Percentiles rank a stretch among this genome's conserved stretches.
Conservation (phyloP, 1,140 invertebrate genomes). For the Bradynema listronoti region DNA sequence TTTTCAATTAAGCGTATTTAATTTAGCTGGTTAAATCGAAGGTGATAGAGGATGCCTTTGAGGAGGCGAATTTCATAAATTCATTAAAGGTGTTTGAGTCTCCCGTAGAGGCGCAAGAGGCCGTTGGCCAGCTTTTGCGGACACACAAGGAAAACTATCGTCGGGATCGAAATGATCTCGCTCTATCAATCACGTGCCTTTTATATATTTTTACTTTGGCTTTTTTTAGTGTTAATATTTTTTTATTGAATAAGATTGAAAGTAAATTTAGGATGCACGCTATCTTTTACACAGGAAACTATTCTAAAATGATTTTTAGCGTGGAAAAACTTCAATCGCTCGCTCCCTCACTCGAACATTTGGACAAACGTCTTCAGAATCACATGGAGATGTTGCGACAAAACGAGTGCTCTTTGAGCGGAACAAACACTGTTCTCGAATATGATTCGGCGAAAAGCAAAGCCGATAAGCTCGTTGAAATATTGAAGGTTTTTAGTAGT, state of each 20-base stretch:
- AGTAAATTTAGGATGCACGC: too few relatives aligned
- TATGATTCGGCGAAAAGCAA: conserved; percentile 41
- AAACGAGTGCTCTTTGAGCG: conserved; percentile 39
- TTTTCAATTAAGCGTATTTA: too few relatives aligned
- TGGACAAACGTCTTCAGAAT: conserved; percentile 44
- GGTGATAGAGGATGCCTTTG: conserved; percentile 20
- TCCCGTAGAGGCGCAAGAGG: conserved; percentile 14
- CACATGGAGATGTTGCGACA: conserved; percentile 43
- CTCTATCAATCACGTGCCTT: conserved; percentile 26
- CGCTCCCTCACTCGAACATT: conserved; percentile 18
- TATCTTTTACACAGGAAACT: background rate
- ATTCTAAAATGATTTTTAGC: conserved; percentile 13
- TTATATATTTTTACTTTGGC: background rate
- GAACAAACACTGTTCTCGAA: conserved; percentile 33
- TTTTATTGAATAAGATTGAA: background rate
- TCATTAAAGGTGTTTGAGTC: conserved; percentile 10
- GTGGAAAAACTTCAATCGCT: conserved; percentile 27
- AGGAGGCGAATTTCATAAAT: conserved; percentile 25
- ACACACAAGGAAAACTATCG: conserved; percentile 19
- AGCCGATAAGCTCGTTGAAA: conserved; percentile 39
- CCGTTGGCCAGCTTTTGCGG: conserved; percentile 8
- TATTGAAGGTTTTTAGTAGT: conserved; percentile 23
- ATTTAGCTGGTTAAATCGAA: too few relatives aligned
- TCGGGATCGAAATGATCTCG: conserved; percentile 21
- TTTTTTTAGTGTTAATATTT: conserved; percentile 3